Percentiles rank a stretch among this genome's conserved stretches.
Conservation (phyloP, 2,113 vertebrate species). For the Callorhinus ursinus region DNA sequence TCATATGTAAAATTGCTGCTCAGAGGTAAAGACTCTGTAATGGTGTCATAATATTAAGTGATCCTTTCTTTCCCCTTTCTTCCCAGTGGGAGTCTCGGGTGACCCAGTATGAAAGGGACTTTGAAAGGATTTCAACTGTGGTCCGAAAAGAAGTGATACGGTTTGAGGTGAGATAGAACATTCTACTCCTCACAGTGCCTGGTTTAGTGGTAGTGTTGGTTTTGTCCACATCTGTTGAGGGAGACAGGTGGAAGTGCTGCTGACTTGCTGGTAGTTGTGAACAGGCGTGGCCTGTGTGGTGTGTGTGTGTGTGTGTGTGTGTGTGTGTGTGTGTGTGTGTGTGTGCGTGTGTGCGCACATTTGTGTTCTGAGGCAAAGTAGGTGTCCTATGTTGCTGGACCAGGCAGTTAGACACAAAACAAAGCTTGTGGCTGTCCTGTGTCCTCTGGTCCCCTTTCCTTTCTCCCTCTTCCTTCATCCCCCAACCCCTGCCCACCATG, state of each 20-base stretch:
- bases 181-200: neutral
- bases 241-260: neutral
- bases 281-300: neutral
- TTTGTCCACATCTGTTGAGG: neutral
- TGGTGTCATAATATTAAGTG: neutral
- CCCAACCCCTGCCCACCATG: neutral
- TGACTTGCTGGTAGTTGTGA: neutral
- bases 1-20: neutral
- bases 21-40: neutral
- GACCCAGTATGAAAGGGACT: constrained; percentile 96
- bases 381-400: neutral
- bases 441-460: neutral
- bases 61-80: constrained; percentile 48
- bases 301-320: no score
- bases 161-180: constrained; percentile 90
- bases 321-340: neutral
- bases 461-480: neutral
- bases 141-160: constrained; percentile 96
- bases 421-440: neutral
- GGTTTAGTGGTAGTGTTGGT: neutral
- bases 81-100: constrained; percentile 96
- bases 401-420: neutral
- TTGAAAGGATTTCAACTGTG: constrained; percentile 94
- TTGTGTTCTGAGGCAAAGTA: neutral
- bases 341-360: no score